Percentiles rank a stretch among this genome's conserved stretches.
Evolutionary conservation across 1,140 invertebrate species (phyloP).

Genomic region (Atta colombica): DNA sequence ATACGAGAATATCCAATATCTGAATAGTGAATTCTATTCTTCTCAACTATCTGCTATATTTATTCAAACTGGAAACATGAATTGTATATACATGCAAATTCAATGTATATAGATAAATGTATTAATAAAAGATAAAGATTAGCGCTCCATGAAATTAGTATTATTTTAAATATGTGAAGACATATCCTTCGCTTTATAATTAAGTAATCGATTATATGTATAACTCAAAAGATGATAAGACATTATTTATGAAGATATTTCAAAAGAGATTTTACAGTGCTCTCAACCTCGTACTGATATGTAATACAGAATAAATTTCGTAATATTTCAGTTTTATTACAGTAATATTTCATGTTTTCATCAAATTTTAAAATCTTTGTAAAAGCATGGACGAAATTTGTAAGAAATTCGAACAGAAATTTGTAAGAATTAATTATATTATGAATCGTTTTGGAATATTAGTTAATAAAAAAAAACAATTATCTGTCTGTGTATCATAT

Average conservation of each 20-base stretch:
- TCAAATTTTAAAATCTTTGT: neutral
- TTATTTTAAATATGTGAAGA: slow-evolving; percentile 4
- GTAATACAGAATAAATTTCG: neutral
- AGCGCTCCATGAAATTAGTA: neutral
- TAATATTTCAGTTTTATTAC: too few species aligned
- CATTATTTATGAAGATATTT: neutral
- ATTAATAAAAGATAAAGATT: slow-evolving; percentile 8
- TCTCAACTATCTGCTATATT: neutral
- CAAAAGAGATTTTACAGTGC: neutral
- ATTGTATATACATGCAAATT: neutral
- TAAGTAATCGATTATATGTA: neutral
- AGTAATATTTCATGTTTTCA: too few species aligned
- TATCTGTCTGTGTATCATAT: neutral
- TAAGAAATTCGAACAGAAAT: neutral
- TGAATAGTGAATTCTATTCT: neutral
- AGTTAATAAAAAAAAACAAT: neutral
- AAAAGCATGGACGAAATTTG: too few species aligned
- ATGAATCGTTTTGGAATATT: neutral
- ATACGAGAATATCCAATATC: slow-evolving; percentile 22
- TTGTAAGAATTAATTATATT: neutral
- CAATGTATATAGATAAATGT: neutral
- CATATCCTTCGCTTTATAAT: neutral
- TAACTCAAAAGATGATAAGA: neutral
- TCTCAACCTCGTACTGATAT: neutral
- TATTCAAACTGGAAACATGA: neutral